Percentiles rank a stretch among this genome's conserved stretches.
Conservation (phyloP, 2,797 vertebrate genomes). For the Phrynocephalus guinanensis region DNA sequence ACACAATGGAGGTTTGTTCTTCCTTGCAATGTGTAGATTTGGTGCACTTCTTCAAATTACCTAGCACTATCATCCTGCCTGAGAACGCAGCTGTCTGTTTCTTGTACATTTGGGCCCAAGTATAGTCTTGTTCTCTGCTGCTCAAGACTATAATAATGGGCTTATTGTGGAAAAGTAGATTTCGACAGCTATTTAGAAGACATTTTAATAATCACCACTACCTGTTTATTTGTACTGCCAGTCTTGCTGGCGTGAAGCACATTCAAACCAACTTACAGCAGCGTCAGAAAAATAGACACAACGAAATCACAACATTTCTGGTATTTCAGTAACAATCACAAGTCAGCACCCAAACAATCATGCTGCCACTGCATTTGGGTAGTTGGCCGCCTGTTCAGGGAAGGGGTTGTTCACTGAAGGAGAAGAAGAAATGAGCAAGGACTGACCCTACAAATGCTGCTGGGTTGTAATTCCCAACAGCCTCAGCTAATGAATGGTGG, state of each 20-base stretch:
- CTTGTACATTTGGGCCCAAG: not conserved
- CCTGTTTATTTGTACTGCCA: not conserved
- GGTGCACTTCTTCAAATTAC: not conserved
- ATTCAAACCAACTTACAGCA: not conserved
- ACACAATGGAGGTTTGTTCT: not conserved
- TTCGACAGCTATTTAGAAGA: not conserved
- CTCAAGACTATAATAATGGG: not conserved
- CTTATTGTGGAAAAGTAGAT: not conserved
- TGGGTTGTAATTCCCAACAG: too few relatives aligned
- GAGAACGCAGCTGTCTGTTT: not conserved
- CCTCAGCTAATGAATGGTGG: too few relatives aligned
- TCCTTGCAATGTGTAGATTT: not conserved
- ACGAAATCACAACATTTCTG: not conserved
- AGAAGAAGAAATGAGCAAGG: not conserved
- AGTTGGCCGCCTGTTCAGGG: not conserved
- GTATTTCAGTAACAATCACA: not conserved
- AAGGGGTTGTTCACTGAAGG: not conserved
- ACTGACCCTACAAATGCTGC: too few relatives aligned
- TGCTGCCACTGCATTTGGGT: not conserved
- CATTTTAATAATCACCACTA: not conserved
- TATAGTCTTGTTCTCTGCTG: not conserved
- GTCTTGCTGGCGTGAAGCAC: not conserved
- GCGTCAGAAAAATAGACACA: not conserved
- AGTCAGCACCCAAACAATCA: not conserved
- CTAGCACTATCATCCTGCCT: not conserved